Evolutionary conservation across 2,113 vertebrate genomes (phyloP).

Genomic region (Sigmodon hispidus): DNA sequence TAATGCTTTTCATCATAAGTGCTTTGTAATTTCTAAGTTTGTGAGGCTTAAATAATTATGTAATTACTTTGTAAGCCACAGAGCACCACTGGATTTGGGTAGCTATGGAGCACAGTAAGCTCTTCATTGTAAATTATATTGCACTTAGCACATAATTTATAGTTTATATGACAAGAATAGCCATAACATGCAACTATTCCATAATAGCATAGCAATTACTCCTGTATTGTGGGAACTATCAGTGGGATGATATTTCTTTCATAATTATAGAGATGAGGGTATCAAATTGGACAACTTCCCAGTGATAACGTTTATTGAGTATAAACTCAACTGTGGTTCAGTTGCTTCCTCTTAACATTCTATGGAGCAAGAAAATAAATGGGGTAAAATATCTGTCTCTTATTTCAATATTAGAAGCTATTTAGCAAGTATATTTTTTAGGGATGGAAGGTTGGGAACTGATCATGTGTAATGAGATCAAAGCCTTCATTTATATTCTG

Average conservation of each 20-base stretch:
- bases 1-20: conserved; percentile 71
- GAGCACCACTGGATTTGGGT: conserved; percentile 65
- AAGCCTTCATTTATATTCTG: conserved; percentile 68
- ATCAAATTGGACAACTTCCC: conserved; percentile 79
- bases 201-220: conserved; percentile 81
- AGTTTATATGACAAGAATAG: conserved; percentile 83
- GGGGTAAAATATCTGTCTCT: not conserved
- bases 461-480: conserved; percentile 74
- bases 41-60: conserved; percentile 81
- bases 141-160: conserved; percentile 85
- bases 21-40: conserved; percentile 76
- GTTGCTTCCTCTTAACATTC: conserved; percentile 51
- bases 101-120: conserved; percentile 80
- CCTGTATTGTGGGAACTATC: conserved; percentile 74
- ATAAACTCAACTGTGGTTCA: conserved; percentile 60
- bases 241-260: conserved; percentile 79
- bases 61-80: conserved; percentile 82
- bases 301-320: conserved; percentile 63
- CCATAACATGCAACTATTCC: conserved; percentile 68
- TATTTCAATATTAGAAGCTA: conserved; percentile 49
- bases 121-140: conserved; percentile 83
- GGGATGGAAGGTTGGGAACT: conserved; percentile 58
- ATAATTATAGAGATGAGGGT: conserved; percentile 78
- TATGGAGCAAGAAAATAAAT: conserved; percentile 42
- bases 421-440: not conserved